Conservation (phyloP, 2,888 invertebrate species). For the Drosophila koepferae region DNA sequence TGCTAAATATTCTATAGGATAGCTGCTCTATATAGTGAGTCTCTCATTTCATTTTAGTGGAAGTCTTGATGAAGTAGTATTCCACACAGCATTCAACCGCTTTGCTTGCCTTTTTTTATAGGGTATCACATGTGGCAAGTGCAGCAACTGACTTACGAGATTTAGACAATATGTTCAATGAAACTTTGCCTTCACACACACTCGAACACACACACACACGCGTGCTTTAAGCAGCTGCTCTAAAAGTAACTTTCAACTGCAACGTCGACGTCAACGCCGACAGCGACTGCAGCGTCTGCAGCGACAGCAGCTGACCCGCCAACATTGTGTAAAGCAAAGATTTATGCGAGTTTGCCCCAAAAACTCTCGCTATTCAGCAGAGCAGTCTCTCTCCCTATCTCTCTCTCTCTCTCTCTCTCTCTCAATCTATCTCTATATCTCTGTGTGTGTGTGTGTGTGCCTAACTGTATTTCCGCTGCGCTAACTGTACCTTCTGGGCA, state of each 20-base stretch:
- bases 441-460: constrained; percentile 26
- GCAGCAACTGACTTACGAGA: constrained; percentile 49
- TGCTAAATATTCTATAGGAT: not conserved
- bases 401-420: not conserved
- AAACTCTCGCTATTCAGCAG: constrained; percentile 57
- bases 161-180: constrained; percentile 78
- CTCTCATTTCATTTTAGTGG: not conserved
- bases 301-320: constrained; percentile 79
- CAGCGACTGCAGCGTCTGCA: not conserved
- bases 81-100: no score
- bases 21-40: not conserved
- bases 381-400: constrained; percentile 2
- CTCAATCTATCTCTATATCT: not conserved
- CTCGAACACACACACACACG: constrained; percentile 2
- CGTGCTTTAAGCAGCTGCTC: constrained; percentile 44
- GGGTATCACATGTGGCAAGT: constrained; percentile 19
- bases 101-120: not conserved
- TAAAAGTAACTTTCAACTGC: constrained; percentile 51
- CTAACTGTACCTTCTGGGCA: constrained; percentile 70
- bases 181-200: constrained; percentile 65
- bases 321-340: constrained; percentile 83
- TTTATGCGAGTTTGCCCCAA: constrained; percentile 82
- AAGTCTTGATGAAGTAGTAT: not conserved
- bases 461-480: constrained; percentile 76
- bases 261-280: not conserved